Evolutionary conservation across 2,888 invertebrate genomes (phyloP).

Genomic region (Serripes groenlandicus): DNA sequence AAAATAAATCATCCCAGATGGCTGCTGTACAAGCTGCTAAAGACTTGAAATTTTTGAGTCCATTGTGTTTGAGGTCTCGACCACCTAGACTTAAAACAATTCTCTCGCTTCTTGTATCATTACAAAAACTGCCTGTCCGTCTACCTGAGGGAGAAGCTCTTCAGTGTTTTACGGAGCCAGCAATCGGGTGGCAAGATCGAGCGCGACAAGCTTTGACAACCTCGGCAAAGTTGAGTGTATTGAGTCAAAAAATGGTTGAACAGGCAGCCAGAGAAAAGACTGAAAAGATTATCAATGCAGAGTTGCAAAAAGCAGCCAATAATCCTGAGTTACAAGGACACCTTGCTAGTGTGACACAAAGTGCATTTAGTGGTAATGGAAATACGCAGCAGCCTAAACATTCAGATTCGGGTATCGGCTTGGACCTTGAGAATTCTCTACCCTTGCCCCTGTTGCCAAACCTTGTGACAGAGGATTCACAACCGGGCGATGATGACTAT

Average conservation of each 20-base stretch:
- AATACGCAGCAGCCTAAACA: slow-evolving; percentile 51
- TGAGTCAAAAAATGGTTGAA: slow-evolving; percentile 89
- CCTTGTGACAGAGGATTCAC: slow-evolving; percentile 65
- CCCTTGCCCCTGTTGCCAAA: slow-evolving; percentile 73
- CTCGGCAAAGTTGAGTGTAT: slow-evolving; percentile 89
- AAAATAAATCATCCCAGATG: slow-evolving; percentile 85
- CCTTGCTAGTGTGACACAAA: slow-evolving; percentile 84
- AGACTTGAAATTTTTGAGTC: slow-evolving; percentile 90
- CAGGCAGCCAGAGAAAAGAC: slow-evolving; percentile 91
- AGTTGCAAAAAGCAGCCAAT: slow-evolving; percentile 89
- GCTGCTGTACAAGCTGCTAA: slow-evolving; percentile 85
- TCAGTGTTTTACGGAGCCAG: slow-evolving; percentile 96
- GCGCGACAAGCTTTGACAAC: slow-evolving; percentile 86
- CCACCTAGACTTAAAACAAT: slow-evolving; percentile 95
- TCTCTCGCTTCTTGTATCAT: slow-evolving; percentile 91
- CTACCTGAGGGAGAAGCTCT: slow-evolving; percentile 97
- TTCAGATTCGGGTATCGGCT: slow-evolving; percentile 67
- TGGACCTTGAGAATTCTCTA: slow-evolving; percentile 73
- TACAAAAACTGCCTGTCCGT: slow-evolving; percentile 91
- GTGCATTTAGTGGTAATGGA: slow-evolving; percentile 82
- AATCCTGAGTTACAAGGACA: slow-evolving; percentile 86
- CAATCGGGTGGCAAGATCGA: slow-evolving; percentile 95
- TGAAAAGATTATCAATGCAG: slow-evolving; percentile 91
- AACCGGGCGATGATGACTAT: slow-evolving; percentile 74
- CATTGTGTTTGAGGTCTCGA: slow-evolving; percentile 94